Percentiles rank a stretch among this genome's conserved stretches.
Evolutionary conservation across 2,888 invertebrate genomes (phyloP).

Genomic region (Dasysyrphus tricinctus): DNA sequence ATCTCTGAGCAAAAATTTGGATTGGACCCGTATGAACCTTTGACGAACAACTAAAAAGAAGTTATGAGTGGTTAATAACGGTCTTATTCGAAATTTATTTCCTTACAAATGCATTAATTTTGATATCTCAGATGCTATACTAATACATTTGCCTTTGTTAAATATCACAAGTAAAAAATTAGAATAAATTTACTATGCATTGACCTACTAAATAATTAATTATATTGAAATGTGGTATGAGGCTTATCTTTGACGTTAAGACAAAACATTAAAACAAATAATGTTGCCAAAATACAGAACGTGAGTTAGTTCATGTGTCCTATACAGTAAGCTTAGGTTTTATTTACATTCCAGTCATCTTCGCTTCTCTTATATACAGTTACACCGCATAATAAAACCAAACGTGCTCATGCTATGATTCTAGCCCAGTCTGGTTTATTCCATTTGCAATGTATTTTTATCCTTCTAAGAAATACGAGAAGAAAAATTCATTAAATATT

Average conservation of each 20-base stretch:
- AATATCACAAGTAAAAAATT: too few species aligned
- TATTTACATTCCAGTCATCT: conserved; percentile 38
- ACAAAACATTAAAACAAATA: background rate
- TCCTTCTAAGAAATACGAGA: conserved; percentile 68
- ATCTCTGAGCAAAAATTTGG: too few species aligned
- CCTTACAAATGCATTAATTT: too few species aligned
- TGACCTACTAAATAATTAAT: background rate
- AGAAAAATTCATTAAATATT: conserved; percentile 78
- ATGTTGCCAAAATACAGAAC: background rate
- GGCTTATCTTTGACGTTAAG: background rate
- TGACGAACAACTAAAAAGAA: too few species aligned
- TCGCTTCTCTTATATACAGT: conserved; percentile 14
- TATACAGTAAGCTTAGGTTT: background rate
- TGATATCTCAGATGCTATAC: too few species aligned
- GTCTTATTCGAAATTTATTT: too few species aligned
- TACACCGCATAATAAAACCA: conserved; percentile 65
- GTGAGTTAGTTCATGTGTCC: background rate
- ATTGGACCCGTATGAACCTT: too few species aligned
- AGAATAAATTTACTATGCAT: background rate
- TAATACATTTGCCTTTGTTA: too few species aligned
- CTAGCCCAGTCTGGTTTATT: conserved; percentile 37
- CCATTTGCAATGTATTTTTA: conserved; percentile 51
- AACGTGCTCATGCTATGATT: conserved; percentile 43
- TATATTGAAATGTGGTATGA: background rate
- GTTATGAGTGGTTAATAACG: too few species aligned